These are phyloP conservation scores for Siphamia tubifer DNA, from an alignment of 2,113 vertebrate genomes.

Conservation along the genomic window DNA sequence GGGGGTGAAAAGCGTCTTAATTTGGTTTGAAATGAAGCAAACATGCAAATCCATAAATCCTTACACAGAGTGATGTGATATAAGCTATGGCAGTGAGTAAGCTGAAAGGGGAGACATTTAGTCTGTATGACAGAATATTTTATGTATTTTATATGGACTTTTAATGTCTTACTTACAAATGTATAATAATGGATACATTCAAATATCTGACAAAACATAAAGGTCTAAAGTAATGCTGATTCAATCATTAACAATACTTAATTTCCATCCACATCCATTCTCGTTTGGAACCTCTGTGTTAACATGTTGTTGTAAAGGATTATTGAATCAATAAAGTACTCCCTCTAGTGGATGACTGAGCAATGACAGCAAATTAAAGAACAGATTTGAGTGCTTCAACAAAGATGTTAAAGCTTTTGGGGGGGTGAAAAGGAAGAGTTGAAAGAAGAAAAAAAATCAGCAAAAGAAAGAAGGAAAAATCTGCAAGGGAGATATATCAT, in stretches of 20 bases:
- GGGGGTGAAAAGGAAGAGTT: neutral
- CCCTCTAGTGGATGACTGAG: slow-evolving; percentile 46
- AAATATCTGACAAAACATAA: no score
- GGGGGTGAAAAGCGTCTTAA: slow-evolving; percentile 1
- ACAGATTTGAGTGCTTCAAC: no score
- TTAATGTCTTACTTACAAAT: neutral
- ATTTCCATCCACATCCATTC: neutral
- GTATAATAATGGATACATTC: no score
- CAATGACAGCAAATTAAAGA: neutral
- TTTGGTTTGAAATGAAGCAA: slow-evolving; percentile 31
- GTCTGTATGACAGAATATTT: slow-evolving; percentile 39
- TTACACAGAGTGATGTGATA: slow-evolving; percentile 32
- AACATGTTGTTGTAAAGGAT: neutral
- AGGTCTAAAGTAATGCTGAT: neutral
- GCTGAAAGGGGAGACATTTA: slow-evolving; percentile 20
- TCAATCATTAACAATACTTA: neutral
- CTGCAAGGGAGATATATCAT: no score
- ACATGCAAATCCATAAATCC: slow-evolving; percentile 68
- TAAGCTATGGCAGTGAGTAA: neutral
- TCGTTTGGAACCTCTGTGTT: neutral
- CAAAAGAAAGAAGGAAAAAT: no score
- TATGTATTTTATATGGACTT: no score
- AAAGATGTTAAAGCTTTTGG: neutral
- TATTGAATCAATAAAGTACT: slow-evolving; percentile 2
- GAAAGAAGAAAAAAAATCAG: no score